Base-by-base conservation (phyloP, 2,888 invertebrate species). In the Drosophila affinis region DNA sequence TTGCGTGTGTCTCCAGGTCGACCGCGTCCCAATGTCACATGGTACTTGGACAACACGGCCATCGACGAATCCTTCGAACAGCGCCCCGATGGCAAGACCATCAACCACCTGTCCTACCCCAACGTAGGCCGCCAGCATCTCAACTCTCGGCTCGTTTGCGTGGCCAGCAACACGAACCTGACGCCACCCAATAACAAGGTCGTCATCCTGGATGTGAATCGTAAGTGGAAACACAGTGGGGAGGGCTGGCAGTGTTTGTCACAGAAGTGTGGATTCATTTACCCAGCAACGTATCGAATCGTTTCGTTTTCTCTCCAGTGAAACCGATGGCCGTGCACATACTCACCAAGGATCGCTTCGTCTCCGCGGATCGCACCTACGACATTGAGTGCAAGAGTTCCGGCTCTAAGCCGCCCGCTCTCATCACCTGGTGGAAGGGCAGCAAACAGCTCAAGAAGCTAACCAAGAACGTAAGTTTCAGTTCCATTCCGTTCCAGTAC, bases 381-480 rank as follows among this genome's bases (percentile, higher is more conserved):
- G 96, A 97, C 88, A 95, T 98, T 71, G 97, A 97, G 91, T 98
- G 98, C 92, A 95, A 95, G 89, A 96, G 97, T 65, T 95, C 95
- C 0, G 98, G 98, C 62, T 97, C 97, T 14, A 94, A 96, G 76
- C 97, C 98, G 9, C 95, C 96, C 75, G 97, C 97, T 3, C 93
- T 95, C 65, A 96, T 98, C 90, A 96, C 96, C 54, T 98, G 98
- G 98, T 97, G 97, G 97, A 97, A 96, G 91, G 96, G 95, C 84
- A 96, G 95, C 90, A 94, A 95, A 85, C 96, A 95, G 92, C 94
- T 97, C 77, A 96, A 96, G 92, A 94, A 95, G 91, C 93, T 95
- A 91, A 95, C 96, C 63, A 96, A 96, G 93, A 96, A 95, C 92
- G 97, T 97, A 93, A 96, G 96, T 94, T 69, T 4, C 39, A 7